These are phyloP conservation scores for Carettochelys insculpta DNA, from an alignment of 2,113 vertebrate species.

Conservation along the genomic window DNA sequence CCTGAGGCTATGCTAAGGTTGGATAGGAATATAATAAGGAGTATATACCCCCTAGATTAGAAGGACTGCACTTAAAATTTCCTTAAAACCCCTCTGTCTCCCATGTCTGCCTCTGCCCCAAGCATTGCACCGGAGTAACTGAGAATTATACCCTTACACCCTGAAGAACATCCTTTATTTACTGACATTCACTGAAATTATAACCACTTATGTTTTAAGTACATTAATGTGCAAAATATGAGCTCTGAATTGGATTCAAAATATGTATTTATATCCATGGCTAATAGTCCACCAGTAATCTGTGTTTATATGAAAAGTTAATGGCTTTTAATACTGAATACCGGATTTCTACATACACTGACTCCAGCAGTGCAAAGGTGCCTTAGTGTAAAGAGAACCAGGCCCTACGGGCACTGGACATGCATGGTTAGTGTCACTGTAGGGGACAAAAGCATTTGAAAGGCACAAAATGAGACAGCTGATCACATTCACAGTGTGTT, in stretches of 20 bases:
- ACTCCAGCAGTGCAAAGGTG: neutral
- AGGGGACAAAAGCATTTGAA: neutral
- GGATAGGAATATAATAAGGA: too few species aligned
- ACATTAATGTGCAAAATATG: neutral
- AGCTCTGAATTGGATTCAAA: neutral
- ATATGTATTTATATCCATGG: neutral
- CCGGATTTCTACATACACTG: neutral
- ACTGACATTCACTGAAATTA: neutral
- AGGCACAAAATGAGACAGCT: neutral
- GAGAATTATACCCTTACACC: neutral
- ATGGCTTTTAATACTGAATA: neutral
- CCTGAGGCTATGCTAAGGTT: neutral
- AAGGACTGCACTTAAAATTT: neutral
- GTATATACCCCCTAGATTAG: neutral
- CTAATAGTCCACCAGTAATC: neutral
- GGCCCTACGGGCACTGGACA: neutral
- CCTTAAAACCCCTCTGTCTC: neutral
- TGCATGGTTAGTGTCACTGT: neutral
- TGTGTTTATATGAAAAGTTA: neutral
- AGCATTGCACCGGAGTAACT: neutral
- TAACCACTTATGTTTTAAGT: too few species aligned
- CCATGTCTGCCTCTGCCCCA: neutral
- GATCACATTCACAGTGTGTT: neutral
- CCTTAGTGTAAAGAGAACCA: neutral
- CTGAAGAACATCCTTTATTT: neutral